Base-by-base conservation (phyloP, 1,140 invertebrate species). In the Cheumatopsyche charites region DNA sequence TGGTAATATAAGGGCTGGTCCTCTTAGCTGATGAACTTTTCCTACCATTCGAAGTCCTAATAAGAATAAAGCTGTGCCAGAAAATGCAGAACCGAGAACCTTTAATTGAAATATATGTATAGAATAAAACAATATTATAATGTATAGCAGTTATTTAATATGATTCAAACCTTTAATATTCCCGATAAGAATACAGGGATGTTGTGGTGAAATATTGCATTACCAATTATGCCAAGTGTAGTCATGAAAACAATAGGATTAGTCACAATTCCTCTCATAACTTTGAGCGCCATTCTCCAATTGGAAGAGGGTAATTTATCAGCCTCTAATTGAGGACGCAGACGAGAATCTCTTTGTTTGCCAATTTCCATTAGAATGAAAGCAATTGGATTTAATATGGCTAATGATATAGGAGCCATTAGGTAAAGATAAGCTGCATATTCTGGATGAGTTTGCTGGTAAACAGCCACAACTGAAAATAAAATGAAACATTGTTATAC, bases 171-270 rank as follows among this genome's bases (percentile, higher is more conserved):
- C 75, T 91, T 86, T 52, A 97, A 84, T 75, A 96, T 88, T 45
- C 89, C 88, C 73, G 89, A 85, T 9, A 98, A 81, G 69, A 92
- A 87, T 19, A 85, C 77, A 7, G 96, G 95, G 29, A 97, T 77
- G 9, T 89, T 83, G 77, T 94, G 90, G 47, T 88, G 87, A 79
- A 96, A 96, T 9, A 90, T 79, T 67, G 95, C 85, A 82, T 98
- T 98, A 13, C 93, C 94, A 63, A 90, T 80, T 7, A 98, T 91
- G 0, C 96, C 96, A 15, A 97, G 80, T n/a, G 93, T 81, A 0
- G 96, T 98, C 95, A 98, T 97, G 12, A 96, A 86, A 12, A 98
- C 87, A 62, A 98, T 88, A 0, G 97, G 97, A 86, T 98, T 98
- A 1, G 90, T 86, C 55, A 92, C 85, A 52, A 97, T 90, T 9